Base-by-base conservation (phyloP, 1,140 invertebrate species). In the Chlorops oryzae region DNA sequence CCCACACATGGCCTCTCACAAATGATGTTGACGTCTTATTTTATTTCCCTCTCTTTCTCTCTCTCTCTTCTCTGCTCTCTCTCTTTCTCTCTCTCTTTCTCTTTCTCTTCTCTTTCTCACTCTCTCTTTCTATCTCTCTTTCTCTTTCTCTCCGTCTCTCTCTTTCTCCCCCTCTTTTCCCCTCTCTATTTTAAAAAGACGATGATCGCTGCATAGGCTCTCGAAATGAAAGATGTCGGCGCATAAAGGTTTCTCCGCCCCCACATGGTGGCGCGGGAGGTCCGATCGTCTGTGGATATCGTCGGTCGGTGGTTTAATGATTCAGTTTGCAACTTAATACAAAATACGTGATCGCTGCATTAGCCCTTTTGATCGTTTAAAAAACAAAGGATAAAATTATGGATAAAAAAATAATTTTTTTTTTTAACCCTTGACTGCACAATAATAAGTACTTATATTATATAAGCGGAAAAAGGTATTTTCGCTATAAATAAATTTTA, bases 341-440 rank as follows among this genome's bases (percentile, higher is more conserved):
- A 39, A 39, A 39, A 17, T 39, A 39, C 37, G 37, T 20, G 20
- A 17, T 17, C 37, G 37, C 37, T n/a, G n/a, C n/a, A n/a, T n/a
- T n/a, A n/a, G n/a, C n/a, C n/a, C n/a, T n/a, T n/a, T n/a, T n/a
- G n/a, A n/a, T n/a, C n/a, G n/a, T n/a, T n/a, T n/a, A n/a, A n/a
- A n/a, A n/a, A n/a, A n/a, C n/a, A n/a, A n/a, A n/a, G n/a, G n/a
- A n/a, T n/a, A n/a, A n/a, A n/a, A n/a, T n/a, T n/a, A n/a, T n/a
- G n/a, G n/a, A n/a, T n/a, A n/a, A n/a, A n/a, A n/a, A n/a, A n/a
- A n/a, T n/a, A n/a, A n/a, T n/a, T n/a, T n/a, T n/a, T n/a, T n/a
- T n/a, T n/a, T n/a, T n/a, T n/a, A n/a, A n/a, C n/a, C n/a, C n/a
- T n/a, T n/a, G n/a, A n/a, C n/a, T n/a, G n/a, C n/a, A n/a, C n/a